Percentiles rank a stretch among this genome's conserved stretches.
Conservation (phyloP, 2,113 vertebrate genomes). For the Helogale parvula region DNA sequence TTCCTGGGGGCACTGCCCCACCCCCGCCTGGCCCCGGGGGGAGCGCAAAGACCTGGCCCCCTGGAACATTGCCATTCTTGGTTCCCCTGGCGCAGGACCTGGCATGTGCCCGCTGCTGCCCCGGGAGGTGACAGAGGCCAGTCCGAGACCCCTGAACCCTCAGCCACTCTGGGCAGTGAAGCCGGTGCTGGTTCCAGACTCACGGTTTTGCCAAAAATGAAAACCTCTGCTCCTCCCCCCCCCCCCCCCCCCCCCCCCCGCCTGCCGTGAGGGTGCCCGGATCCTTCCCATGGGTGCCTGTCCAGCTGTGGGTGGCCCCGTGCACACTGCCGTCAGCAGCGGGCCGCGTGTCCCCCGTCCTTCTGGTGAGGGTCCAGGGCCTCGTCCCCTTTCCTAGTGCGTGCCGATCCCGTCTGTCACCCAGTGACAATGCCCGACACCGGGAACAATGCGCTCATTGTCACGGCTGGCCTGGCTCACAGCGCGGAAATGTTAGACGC, state of each 20-base stretch:
- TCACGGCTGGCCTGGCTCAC: not conserved
- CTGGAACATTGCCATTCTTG: accelerated
- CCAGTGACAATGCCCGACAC: not conserved
- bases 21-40: not conserved
- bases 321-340: not conserved
- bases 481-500: not conserved
- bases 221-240: not conserved
- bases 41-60: accelerated
- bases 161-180: not conserved
- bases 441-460: constrained; percentile 44
- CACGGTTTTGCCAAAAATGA: accelerated
- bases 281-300: accelerated
- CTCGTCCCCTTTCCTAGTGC: not conserved
- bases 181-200: not conserved
- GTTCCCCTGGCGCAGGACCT: not conserved
- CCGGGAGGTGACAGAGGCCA: not conserved
- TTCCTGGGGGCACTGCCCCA: accelerated
- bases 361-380: constrained; percentile 16
- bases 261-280: accelerated
- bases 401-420: not conserved
- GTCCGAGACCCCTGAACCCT: accelerated
- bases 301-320: not conserved
- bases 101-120: accelerated
- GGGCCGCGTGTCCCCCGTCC: not conserved
- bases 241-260: too few species aligned